A percentile compares a stretch with the other conserved stretches of the same genome.
phyloP scores from a whole-genome alignment of 2,797 vertebrate genomes.

The Alcedo quadribrachys region DNA sequence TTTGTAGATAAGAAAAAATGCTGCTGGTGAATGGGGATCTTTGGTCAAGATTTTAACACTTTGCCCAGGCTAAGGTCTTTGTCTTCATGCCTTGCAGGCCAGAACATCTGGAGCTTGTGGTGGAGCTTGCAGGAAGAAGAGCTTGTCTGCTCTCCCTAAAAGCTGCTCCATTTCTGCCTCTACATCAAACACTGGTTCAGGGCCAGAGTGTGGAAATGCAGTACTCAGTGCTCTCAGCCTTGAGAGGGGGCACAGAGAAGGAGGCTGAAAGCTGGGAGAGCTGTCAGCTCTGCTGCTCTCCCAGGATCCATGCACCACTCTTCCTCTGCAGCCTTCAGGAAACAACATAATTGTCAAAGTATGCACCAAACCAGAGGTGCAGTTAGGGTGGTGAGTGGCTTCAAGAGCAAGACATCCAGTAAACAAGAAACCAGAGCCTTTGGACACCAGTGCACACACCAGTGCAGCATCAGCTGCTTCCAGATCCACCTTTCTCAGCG shows the following conservation, averaged over 20 bases:
- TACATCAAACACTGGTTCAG: neutral
- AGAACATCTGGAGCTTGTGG: neutral
- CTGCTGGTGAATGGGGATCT: neutral
- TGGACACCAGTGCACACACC: neutral
- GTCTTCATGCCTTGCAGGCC: neutral
- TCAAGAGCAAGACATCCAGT: neutral
- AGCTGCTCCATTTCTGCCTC: neutral
- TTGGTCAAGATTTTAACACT: neutral
- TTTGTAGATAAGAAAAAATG: neutral
- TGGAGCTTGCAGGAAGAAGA: neutral
- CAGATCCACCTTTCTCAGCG: neutral
- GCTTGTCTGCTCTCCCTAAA: neutral
- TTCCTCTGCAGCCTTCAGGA: neutral
- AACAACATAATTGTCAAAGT: neutral
- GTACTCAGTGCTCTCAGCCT: neutral
- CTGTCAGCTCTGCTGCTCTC: neutral
- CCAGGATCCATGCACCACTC: fast-evolving
- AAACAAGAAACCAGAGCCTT: neutral
- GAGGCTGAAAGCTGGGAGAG: neutral
- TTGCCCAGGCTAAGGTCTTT: neutral
- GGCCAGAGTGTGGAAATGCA: neutral
- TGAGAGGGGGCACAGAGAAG: neutral
- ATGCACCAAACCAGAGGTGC: neutral
- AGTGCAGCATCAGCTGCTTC: neutral
- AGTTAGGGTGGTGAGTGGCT: neutral